Base-by-base conservation (phyloP, 2,888 invertebrate species). In the Ennomos quercinarius region DNA sequence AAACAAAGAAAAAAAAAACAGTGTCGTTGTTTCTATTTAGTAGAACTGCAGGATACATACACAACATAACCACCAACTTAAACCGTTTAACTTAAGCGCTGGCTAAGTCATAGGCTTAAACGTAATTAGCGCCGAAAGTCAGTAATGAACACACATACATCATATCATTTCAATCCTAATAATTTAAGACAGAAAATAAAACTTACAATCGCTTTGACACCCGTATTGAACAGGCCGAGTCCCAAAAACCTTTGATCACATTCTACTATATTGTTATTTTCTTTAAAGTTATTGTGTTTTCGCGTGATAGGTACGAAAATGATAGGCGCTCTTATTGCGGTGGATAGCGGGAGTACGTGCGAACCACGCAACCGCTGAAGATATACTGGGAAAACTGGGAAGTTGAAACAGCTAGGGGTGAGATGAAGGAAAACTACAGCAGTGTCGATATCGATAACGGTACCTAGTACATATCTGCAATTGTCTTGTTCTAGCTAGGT, bases 381-480 rank as follows among this genome's bases (percentile, higher is more conserved):
- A 77, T 45, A 39, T 17, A 59, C 80, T 67, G 81, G 72, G 80
- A 70, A 80, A 81, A 81, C 73, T 80, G 77, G 77, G 81, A 85
- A 87, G 85, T 82, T 83, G 73, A 80, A 83, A 80, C 78, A 67
- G 72, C 77, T 80, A 87, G 84, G 72, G 86, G 46, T 72, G 83
- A 46, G 70, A 45, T 51, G 57, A 51, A 39, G 56, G 8, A 56
- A 57, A 72, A 68, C 68, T 67, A 60, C 64, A 57, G 64, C 34
- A 61, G 58, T 72, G 70, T 74, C 77, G 75, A 77, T 78, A 74
- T 45, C 56, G 66, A 49, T 46, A 51, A 37, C 38, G 1, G n/a
- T n/a, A 11, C 17, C 17, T 17, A 17, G 5, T 27, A 27, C 6
- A 3, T 3, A 6, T 27, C 5, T 27, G 27, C 2, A 27, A 27